These are phyloP conservation scores for Pseudomyrmex dendroicus DNA, from an alignment of 1,140 invertebrate species.

Conservation along the genomic window DNA sequence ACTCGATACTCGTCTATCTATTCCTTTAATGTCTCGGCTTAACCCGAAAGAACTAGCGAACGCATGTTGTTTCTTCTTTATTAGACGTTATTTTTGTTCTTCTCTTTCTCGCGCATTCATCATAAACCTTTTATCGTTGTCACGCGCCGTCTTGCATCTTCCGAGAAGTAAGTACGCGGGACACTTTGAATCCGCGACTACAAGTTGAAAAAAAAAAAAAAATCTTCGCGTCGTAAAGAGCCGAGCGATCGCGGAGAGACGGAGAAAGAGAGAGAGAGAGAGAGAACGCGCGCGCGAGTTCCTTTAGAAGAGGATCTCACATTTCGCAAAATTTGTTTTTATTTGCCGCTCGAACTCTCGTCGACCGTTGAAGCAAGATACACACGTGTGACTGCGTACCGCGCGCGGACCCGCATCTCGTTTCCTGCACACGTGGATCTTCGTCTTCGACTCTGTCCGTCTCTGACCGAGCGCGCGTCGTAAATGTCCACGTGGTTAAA, in stretches of 20 bases:
- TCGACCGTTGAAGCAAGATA: conserved; percentile 58
- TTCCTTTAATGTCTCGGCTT: too few relatives aligned
- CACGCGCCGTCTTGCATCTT: not conserved
- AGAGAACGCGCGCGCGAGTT: not conserved
- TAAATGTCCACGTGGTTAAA: conserved; percentile 78
- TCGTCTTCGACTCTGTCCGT: conserved; percentile 44
- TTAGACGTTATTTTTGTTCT: too few relatives aligned
- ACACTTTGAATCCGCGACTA: not conserved
- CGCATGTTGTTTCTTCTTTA: too few relatives aligned
- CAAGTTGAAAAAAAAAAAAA: not conserved
- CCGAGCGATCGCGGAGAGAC: too few relatives aligned
- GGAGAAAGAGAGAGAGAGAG: too few relatives aligned
- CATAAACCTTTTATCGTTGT: not conserved
- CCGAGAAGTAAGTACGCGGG: not conserved
- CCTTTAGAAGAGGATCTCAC: not conserved
- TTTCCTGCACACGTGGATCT: conserved; percentile 81
- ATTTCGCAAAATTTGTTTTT: conserved; percentile 32
- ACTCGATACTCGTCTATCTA: not conserved
- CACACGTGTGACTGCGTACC: conserved; percentile 71
- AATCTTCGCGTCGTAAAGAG: too few relatives aligned
- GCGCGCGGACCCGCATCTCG: conserved; percentile 78
- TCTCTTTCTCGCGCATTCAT: not conserved
- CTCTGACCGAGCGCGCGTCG: conserved; percentile 51
- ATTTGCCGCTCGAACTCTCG: conserved; percentile 31
- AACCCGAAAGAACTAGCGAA: too few relatives aligned